Evolutionary conservation across 2,113 vertebrate species (phyloP), one percentile per base, ranked within the genome.

Genomic region (Oryzias celebensis): DNA sequence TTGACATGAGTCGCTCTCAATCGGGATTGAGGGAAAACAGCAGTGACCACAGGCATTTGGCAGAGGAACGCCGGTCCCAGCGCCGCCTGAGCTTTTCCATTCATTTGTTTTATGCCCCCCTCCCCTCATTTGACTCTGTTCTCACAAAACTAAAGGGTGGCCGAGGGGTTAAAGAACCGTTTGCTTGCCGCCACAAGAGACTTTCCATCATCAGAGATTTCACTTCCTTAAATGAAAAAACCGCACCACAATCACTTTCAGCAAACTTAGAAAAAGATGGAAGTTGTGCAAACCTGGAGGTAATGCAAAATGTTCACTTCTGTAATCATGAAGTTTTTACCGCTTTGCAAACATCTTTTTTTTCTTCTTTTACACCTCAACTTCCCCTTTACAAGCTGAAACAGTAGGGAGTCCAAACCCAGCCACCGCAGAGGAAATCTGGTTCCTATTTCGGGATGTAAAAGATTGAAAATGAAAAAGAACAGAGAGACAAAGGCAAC

Each of bases 381-480:
- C 87, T 91, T 91, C 79, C 83, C 36, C 90, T 79, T 81, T 82
- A 85, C 89, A 90, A 89, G 88, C 84, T 82, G 81, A 86, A 86
- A 88, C 81, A 54, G 84, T 80, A 80, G 76, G 78, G 71, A 65
- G 75, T 81, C 78, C 80, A 86, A 90, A 91, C 88, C 86, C 90
- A 88, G 85, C 47, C 52, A 86, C 88, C 82, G 22, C 89, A 75
- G 84, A 83, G 48, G 75, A 80, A 91, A 89, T 90, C 88, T 92
- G 92, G 84, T 87, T 90, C 88, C 86, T 87, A 90, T 92, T 88
- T 90, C 83, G 84, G 79, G 84, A 87, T 22, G 85, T 91, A 87
- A 91, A 91, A 90, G 83, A 86, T 78, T 4, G 69, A 89, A 88
- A 88, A 88, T 79, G 77, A 88, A 87, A 87, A 82, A 89, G 85